Percentiles rank a stretch among this genome's conserved stretches.
Conservation (phyloP, 1,140 invertebrate genomes). For the Leptinotarsa undecemlineata region DNA sequence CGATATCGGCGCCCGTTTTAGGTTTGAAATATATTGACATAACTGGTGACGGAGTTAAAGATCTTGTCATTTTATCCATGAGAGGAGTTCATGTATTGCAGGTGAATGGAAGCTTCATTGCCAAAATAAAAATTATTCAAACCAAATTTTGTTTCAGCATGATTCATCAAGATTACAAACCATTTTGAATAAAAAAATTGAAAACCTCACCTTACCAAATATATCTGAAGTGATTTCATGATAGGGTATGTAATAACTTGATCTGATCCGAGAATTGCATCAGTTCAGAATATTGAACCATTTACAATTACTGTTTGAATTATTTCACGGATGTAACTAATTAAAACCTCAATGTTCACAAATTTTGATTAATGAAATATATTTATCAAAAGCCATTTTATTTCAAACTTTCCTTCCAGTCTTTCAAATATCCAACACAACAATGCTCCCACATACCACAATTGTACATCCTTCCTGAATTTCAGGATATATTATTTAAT, state of each 20-base stretch:
- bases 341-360: no score
- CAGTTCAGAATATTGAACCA: no score
- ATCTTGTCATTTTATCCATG: slow-evolving; percentile 69
- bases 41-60: slow-evolving; percentile 71
- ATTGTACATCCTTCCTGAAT: background rate
- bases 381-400: no score
- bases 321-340: no score
- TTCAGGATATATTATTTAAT: background rate
- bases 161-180: slow-evolving; percentile 49
- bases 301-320: no score
- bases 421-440: no score
- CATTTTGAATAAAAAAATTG: slow-evolving; percentile 49
- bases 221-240: slow-evolving; percentile 14
- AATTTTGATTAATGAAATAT: no score
- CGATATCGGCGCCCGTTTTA: slow-evolving; percentile 67
- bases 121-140: slow-evolving; percentile 20
- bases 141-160: slow-evolving; percentile 48
- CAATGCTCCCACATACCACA: no score
- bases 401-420: no score
- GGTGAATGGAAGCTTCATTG: slow-evolving; percentile 52
- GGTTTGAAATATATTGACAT: slow-evolving; percentile 67
- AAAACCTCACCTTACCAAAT: slow-evolving; percentile 37
- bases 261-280: no score
- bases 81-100: slow-evolving; percentile 72
- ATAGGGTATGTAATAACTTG: background rate